These are phyloP conservation scores for Artibeus jamaicensis DNA, from an alignment of 2,797 vertebrate species.

Conservation along the genomic window DNA sequence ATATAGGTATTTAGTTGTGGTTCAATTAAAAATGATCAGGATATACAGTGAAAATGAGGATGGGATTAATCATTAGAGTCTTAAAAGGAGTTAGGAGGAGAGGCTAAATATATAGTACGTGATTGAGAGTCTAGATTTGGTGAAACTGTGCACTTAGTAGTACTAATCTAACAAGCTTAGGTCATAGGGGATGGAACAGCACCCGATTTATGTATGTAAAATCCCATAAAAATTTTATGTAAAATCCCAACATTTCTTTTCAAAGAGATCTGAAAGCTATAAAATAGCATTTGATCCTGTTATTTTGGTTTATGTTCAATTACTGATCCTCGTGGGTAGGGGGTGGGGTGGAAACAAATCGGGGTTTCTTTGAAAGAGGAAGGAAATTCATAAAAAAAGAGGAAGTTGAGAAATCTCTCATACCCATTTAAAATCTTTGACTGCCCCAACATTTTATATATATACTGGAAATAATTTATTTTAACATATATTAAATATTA, in stretches of 20 bases:
- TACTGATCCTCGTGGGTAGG: neutral
- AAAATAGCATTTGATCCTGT: slow-evolving; percentile 16
- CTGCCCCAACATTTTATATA: neutral
- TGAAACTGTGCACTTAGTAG: neutral
- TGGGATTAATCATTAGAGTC: neutral
- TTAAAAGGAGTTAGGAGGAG: neutral
- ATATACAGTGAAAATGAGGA: neutral
- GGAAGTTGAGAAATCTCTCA: slow-evolving; percentile 28
- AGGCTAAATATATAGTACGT: neutral
- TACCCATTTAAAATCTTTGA: slow-evolving; percentile 5
- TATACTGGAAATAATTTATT: slow-evolving; percentile 25
- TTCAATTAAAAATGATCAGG: neutral
- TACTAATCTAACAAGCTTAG: neutral
- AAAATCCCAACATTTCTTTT: slow-evolving; percentile 18
- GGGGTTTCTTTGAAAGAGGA: slow-evolving; percentile 60
- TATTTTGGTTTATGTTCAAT: slow-evolving; percentile 8
- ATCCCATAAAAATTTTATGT: too few species aligned
- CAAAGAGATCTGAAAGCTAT: slow-evolving; percentile 32
- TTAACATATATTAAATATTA: slow-evolving; percentile 21
- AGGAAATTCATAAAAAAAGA: slow-evolving; percentile 51
- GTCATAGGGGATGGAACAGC: too few species aligned
- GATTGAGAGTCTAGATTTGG: neutral
- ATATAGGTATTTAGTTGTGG: neutral
- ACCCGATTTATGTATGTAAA: too few species aligned
- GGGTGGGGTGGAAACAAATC: slow-evolving; percentile 18